Conservation (phyloP, 2,113 vertebrate species). For the Herpetotheres cachinnans region DNA sequence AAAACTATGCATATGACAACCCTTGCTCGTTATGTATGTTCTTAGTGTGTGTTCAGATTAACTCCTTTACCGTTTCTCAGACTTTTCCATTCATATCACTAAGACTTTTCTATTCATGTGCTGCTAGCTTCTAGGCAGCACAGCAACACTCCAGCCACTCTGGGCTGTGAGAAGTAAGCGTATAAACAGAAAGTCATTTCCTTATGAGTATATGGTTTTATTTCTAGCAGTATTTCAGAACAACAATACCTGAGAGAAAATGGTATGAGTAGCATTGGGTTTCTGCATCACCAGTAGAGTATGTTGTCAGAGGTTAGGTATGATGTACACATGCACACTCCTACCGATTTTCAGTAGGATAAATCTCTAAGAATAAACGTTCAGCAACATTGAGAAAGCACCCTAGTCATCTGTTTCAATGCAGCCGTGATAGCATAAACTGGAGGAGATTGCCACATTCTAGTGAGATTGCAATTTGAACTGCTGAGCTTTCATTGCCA, state of each 20-base stretch:
- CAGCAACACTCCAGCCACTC: background rate
- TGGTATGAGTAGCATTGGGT: background rate
- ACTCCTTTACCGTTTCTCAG: background rate
- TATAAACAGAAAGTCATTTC: background rate
- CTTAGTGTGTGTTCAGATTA: background rate
- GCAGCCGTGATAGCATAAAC: background rate
- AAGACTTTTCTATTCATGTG: background rate
- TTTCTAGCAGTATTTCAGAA: background rate
- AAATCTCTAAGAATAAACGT: background rate
- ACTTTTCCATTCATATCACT: background rate
- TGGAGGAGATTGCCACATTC: background rate
- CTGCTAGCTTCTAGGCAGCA: background rate
- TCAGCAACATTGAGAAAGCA: background rate
- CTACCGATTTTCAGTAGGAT: background rate
- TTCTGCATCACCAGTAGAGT: background rate
- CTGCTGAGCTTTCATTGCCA: slow-evolving; percentile 23
- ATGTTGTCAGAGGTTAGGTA: background rate
- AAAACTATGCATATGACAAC: background rate
- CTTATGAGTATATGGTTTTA: background rate
- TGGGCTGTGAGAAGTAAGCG: background rate
- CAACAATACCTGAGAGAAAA: background rate
- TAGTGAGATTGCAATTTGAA: slow-evolving; percentile 9
- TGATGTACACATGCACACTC: background rate
- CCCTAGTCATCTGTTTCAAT: background rate
- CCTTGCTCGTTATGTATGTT: background rate